These are phyloP conservation scores for Formicarius rufipectus DNA, from an alignment of 2,113 vertebrate genomes.

Conservation along the genomic window DNA sequence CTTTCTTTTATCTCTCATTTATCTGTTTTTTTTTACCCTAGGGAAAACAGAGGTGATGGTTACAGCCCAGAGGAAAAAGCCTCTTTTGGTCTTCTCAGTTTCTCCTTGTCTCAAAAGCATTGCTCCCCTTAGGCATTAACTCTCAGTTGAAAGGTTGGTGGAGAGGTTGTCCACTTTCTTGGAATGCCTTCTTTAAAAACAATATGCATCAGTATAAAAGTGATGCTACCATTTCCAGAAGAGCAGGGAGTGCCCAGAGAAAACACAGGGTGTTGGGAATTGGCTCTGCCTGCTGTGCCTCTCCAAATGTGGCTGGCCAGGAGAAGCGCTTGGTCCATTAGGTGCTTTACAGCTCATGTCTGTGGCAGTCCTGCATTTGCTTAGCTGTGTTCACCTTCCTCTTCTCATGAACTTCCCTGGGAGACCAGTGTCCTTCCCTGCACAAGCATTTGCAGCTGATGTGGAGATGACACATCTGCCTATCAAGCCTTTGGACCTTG, in stretches of 20 bases:
- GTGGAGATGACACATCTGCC: slow-evolving; percentile 22
- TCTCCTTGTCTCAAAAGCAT: neutral
- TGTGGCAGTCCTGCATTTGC: neutral
- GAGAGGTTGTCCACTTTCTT: neutral
- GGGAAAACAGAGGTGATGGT: neutral
- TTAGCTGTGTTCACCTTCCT: neutral
- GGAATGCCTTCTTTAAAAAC: neutral
- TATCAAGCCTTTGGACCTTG: slow-evolving; percentile 5
- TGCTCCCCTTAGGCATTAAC: neutral
- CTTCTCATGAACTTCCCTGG: neutral
- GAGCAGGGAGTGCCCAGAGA: neutral
- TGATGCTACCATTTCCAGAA: neutral
- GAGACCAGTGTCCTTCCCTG: neutral
- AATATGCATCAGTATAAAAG: neutral
- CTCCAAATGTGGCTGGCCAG: neutral
- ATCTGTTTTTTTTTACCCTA: neutral
- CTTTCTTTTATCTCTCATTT: neutral
- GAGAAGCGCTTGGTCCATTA: neutral
- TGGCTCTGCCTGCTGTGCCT: fast-evolving
- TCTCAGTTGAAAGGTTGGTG: neutral
- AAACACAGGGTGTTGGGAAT: neutral
- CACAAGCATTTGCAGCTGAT: neutral
- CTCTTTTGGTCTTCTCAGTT: neutral
- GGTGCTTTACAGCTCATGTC: neutral
- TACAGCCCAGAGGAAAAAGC: neutral